Evolutionary conservation across 53 echinoderm and acorn worm species (phyloP).

Genomic region (Paracentrotus lividus): DNA sequence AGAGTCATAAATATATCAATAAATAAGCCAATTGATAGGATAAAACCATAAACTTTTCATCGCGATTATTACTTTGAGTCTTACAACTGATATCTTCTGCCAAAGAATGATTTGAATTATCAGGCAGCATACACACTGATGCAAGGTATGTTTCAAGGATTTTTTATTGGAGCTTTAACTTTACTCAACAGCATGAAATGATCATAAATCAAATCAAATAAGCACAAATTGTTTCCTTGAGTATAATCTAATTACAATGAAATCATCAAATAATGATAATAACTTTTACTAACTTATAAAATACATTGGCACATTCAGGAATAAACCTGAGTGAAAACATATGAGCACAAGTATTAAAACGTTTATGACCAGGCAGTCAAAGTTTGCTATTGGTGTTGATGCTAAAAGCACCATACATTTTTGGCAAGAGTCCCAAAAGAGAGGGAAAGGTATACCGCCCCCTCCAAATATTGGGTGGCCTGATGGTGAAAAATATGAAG

Average conservation of each 20-base stretch:
- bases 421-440: slow-evolving; percentile 27
- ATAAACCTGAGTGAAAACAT: slow-evolving; percentile 17
- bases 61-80: not conserved
- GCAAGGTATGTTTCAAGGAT: not conserved
- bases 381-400: not conserved
- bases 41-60: slow-evolving; percentile 25
- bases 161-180: not conserved
- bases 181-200: not conserved
- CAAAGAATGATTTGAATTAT: not conserved
- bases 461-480: slow-evolving; percentile 50
- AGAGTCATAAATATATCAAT: slow-evolving; percentile 31
- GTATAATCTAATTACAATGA: not conserved
- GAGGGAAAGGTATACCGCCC: slow-evolving; percentile 42
- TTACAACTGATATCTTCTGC: not conserved
- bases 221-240: slow-evolving; percentile 35
- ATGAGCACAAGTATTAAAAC: slow-evolving; percentile 10
- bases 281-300: not conserved
- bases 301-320: not conserved
- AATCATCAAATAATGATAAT: slow-evolving; percentile 1
- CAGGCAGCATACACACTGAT: not conserved
- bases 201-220: slow-evolving; percentile 11
- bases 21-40: not conserved
- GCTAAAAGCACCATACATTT: not conserved
- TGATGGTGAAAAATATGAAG: not conserved
- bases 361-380: slow-evolving; percentile 13